Evolutionary conservation across 2,888 invertebrate species (phyloP).

Genomic region (Carterocephalus palaemon): DNA sequence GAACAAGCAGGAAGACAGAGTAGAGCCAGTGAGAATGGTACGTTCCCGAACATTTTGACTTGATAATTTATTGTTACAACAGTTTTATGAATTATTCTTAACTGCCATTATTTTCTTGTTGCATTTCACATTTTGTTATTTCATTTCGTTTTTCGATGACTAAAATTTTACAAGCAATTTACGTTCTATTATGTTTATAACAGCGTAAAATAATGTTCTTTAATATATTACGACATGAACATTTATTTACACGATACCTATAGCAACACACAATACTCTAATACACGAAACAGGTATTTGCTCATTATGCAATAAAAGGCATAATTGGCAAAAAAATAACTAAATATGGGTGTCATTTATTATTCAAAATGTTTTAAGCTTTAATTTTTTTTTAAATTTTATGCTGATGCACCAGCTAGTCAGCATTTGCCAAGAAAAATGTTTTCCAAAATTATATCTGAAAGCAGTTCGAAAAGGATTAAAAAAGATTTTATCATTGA

Average conservation of each 20-base stretch:
- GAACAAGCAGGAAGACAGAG: slow-evolving; percentile 96
- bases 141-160: slow-evolving; percentile 40
- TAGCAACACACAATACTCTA: slow-evolving; percentile 52
- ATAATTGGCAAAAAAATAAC: slow-evolving; percentile 72
- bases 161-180: slow-evolving; percentile 16
- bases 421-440: slow-evolving; percentile 19
- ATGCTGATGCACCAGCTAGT: slow-evolving; percentile 19
- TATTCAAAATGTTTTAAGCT: slow-evolving; percentile 28
- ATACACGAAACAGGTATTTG: slow-evolving; percentile 65
- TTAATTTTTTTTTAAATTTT: no score
- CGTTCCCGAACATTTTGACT: slow-evolving; percentile 43
- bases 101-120: slow-evolving; percentile 38
- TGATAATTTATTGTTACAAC: slow-evolving; percentile 25
- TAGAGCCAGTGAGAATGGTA: slow-evolving; percentile 93
- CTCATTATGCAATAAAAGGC: slow-evolving; percentile 73
- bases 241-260: slow-evolving; percentile 21
- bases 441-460: slow-evolving; percentile 1
- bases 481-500: no score
- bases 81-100: slow-evolving; percentile 7
- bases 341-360: slow-evolving; percentile 74
- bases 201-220: slow-evolving; percentile 13
- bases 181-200: slow-evolving; percentile 19
- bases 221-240: slow-evolving; percentile 2
- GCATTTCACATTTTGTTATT: slow-evolving; percentile 43
- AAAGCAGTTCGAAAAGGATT: no score